Evolutionary conservation across 2,888 invertebrate species (phyloP).

Genomic region (Elmis aenea): DNA sequence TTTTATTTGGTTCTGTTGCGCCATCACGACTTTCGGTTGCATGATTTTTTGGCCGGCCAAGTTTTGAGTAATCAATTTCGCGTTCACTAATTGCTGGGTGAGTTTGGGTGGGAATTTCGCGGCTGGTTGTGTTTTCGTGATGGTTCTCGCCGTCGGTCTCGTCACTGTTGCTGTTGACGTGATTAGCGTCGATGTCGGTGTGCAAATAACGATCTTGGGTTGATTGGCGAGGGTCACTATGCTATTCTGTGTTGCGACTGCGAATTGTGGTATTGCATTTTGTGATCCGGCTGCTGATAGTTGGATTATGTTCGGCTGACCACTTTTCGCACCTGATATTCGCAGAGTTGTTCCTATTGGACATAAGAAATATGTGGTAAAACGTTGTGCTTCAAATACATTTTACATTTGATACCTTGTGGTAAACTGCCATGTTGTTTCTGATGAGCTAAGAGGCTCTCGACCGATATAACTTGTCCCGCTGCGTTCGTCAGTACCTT

Average conservation of each 20-base stretch:
- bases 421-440: conserved; percentile 46
- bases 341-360: conserved; percentile 48
- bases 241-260: conserved; percentile 51
- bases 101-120: conserved; percentile 41
- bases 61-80: conserved; percentile 46
- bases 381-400: too few species aligned
- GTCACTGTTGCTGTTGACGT: conserved; percentile 30
- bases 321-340: conserved; percentile 46
- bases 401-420: conserved; percentile 47
- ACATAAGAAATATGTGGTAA: conserved; percentile 12
- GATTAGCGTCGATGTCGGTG: conserved; percentile 30
- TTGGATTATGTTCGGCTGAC: conserved; percentile 51
- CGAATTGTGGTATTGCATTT: conserved; percentile 44
- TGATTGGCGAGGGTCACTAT: conserved; percentile 40
- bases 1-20: conserved; percentile 36
- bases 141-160: conserved; percentile 28
- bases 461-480: conserved; percentile 56
- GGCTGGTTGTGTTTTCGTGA: conserved; percentile 30
- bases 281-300: conserved; percentile 45
- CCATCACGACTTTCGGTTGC: conserved; percentile 34
- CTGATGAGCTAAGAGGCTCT: conserved; percentile 54
- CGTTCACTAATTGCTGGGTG: conserved; percentile 46
- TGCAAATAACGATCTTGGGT: conserved; percentile 41
- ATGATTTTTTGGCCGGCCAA: conserved; percentile 35
- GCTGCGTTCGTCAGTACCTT: conserved; percentile 68